Evolutionary conservation across 2,888 invertebrate genomes (phyloP), one percentile per base, ranked within the genome.

Genomic region (Cerceris rybyensis): DNA sequence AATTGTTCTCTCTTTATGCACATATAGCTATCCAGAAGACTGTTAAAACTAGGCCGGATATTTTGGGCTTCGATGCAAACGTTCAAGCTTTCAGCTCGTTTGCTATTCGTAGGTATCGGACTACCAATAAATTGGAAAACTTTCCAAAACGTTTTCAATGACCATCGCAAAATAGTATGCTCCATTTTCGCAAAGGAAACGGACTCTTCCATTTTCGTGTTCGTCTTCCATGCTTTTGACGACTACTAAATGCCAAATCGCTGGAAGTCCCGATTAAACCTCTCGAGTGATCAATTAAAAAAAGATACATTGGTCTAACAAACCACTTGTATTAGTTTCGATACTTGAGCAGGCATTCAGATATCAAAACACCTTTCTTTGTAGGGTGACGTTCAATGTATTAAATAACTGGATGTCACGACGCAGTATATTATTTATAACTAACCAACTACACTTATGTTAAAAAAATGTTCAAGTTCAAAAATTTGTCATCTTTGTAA

Each of bases 11-110:
- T 64, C 73, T 70, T 61, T 58, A 41, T 49, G 17, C 58, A 70
- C 78, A 73, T 58, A 16, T 77, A 46, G 54, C 57, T 73, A 58
- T 64, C 78, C 80, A 81, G 79, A 86, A 85, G 82, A 83, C 80
- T 81, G 87, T 85, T 90, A 86, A 89, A 90, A 90, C 89, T 90
- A 84, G 88, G 88, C 81, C 88, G 88, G 86, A 88, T 90, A 90
- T 89, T 89, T 88, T 76, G 84, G 87, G 83, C 85, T 78, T 86
- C 80, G 84, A 86, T 88, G 82, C 78, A 74, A 63, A 66, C 78
- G 76, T 74, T 80, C 78, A 80, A 85, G 81, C 77, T 81, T 75
- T 81, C 68, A 80, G 81, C 75, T 76, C 75, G 81, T 81, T 83
- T 83, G 74, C 76, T 82, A 87, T 85, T 87, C 80, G 73, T 79